These are phyloP conservation scores for Dendrocincla tyrannina DNA, from an alignment of 2,797 vertebrate species.

Conservation along the genomic window DNA sequence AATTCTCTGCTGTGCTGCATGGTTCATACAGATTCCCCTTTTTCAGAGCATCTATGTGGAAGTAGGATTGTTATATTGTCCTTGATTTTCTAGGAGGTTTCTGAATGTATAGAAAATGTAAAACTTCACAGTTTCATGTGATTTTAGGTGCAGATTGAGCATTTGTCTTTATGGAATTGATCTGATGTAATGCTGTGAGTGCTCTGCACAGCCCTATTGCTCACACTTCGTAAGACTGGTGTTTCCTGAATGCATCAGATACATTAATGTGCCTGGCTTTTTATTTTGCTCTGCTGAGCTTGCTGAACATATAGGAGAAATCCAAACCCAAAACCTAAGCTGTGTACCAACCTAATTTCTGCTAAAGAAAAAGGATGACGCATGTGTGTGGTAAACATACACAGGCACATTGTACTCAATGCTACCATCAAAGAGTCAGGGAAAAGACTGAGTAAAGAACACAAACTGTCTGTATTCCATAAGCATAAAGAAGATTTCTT, in stretches of 20 bases:
- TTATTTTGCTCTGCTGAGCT: neutral
- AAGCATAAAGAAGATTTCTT: neutral
- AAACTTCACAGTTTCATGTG: neutral
- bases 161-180: neutral
- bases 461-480: neutral
- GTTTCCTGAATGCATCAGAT: slow-evolving; percentile 9
- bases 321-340: neutral
- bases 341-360: neutral
- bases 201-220: neutral
- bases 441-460: neutral
- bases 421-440: neutral
- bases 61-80: neutral
- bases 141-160: neutral
- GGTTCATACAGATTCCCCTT: neutral
- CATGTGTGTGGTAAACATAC: neutral
- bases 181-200: neutral
- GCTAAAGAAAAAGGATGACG: neutral
- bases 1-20: neutral
- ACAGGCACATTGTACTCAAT: neutral
- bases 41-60: neutral
- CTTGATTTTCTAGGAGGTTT: neutral
- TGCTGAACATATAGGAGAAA: neutral
- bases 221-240: slow-evolving; percentile 13
- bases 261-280: neutral
- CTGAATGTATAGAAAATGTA: neutral